A percentile compares a stretch with the other conserved stretches of the same genome.
phyloP scores from a whole-genome alignment of 1,140 invertebrate species.

The Drosophila oshimai region DNA sequence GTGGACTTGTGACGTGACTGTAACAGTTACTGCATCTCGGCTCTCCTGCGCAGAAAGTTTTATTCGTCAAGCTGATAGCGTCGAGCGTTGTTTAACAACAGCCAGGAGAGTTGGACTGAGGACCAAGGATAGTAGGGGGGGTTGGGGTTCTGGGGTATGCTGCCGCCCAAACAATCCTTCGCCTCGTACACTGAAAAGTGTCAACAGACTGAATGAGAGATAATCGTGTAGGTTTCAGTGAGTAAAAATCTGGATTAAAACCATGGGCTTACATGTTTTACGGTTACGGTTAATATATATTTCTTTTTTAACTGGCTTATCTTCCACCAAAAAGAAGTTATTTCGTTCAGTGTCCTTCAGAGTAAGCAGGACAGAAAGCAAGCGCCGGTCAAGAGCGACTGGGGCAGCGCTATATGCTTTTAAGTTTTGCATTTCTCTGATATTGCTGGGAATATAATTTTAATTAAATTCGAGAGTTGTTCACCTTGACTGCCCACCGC shows the following conservation, averaged over 20 bases:
- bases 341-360: slow-evolving; percentile 42
- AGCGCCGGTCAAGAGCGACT: not conserved
- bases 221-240: too few relatives aligned
- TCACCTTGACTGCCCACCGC: slow-evolving; percentile 22
- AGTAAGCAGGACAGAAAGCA: not conserved
- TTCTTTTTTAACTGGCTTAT: too few relatives aligned
- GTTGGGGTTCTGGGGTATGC: not conserved
- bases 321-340: too few relatives aligned
- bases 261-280: too few relatives aligned
- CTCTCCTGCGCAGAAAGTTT: slow-evolving; percentile 50
- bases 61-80: slow-evolving; percentile 75
- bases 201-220: too few relatives aligned
- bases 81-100: slow-evolving; percentile 67
- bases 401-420: slow-evolving; percentile 13
- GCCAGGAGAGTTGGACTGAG: not conserved
- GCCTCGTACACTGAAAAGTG: too few relatives aligned
- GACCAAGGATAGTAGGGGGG: too few relatives aligned
- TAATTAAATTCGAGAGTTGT: slow-evolving; percentile 68
- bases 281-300: too few relatives aligned
- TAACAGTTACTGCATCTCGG: not conserved
- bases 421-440: slow-evolving; percentile 61
- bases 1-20: slow-evolving; percentile 28
- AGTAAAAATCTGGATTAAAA: too few relatives aligned
- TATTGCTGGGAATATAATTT: slow-evolving; percentile 74
- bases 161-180: too few relatives aligned